Conservation (phyloP, 2,888 invertebrate species). For the Baronia brevicornis region DNA sequence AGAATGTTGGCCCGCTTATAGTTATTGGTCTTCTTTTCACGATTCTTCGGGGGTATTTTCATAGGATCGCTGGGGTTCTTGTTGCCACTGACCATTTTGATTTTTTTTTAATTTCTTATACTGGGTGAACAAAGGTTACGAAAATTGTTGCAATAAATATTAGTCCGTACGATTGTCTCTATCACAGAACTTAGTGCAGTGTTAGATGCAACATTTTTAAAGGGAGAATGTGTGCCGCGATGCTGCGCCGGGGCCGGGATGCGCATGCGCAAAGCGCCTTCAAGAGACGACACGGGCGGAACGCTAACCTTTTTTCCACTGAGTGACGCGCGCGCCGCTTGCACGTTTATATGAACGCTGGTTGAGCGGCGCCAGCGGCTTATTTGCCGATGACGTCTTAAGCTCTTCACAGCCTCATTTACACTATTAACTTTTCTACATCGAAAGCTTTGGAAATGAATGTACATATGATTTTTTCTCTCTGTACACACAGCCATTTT, state of each 20-base stretch:
- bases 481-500: constrained; percentile 4
- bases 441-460: constrained; percentile 21
- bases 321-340: constrained; percentile 47
- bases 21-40: constrained; percentile 66
- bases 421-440: constrained; percentile 20
- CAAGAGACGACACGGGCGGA: constrained; percentile 45
- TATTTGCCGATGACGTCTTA: constrained; percentile 19
- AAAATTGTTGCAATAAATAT: constrained; percentile 16
- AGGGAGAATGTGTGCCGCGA: constrained; percentile 32
- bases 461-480: constrained; percentile 18
- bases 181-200: constrained; percentile 32
- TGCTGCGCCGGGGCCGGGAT: constrained; percentile 32
- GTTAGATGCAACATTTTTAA: constrained; percentile 43
- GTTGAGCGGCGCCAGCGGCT: constrained; percentile 22
- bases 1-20: constrained; percentile 58
- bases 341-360: constrained; percentile 31
- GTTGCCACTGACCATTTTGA: constrained; percentile 69
- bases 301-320: constrained; percentile 55
- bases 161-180: constrained; percentile 27
- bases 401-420: constrained; percentile 25
- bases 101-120: constrained; percentile 17
- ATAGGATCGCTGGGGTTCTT: constrained; percentile 55
- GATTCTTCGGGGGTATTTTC: constrained; percentile 62
- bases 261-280: constrained; percentile 52
- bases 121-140: constrained; percentile 18